Percentiles rank a stretch among this genome's conserved stretches.
Conservation (phyloP, 2,113 vertebrate species). For the Ciconia stormi region DNA sequence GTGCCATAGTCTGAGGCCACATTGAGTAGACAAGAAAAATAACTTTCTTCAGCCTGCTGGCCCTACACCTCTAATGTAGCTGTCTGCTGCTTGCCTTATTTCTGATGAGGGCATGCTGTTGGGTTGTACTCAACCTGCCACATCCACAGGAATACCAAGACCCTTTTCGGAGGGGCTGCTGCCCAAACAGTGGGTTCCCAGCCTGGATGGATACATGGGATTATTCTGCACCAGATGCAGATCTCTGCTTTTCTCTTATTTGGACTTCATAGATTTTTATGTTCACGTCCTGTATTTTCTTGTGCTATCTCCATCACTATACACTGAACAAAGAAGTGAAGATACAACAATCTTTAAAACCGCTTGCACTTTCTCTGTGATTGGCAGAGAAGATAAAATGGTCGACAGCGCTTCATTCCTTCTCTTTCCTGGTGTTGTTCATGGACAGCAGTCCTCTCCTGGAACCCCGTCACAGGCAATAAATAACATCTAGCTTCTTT, state of each 20-base stretch:
- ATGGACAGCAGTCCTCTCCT: not conserved
- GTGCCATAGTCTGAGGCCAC: not conserved
- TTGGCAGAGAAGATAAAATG: not conserved
- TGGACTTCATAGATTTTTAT: not conserved
- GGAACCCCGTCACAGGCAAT: not conserved
- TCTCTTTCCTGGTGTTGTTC: not conserved
- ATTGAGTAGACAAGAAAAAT: not conserved
- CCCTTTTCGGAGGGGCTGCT: not conserved
- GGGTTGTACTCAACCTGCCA: not conserved
- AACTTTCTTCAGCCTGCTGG: not conserved
- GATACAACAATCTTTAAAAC: not conserved
- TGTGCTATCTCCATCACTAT: not conserved
- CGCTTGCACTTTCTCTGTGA: not conserved
- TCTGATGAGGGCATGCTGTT: not conserved
- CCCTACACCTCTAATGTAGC: not conserved
- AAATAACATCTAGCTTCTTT: not conserved
- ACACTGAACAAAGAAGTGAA: not conserved
- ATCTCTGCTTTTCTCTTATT: not conserved
- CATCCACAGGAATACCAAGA: accelerated
- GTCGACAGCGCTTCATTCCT: not conserved
- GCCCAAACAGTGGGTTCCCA: not conserved
- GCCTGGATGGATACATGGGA: too few species aligned
- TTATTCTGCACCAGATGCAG: not conserved
- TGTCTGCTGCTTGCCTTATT: not conserved
- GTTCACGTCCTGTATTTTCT: accelerated